These are phyloP conservation scores for Papilio dardanus DNA, from an alignment of 1,140 invertebrate genomes.

Conservation along the genomic window DNA sequence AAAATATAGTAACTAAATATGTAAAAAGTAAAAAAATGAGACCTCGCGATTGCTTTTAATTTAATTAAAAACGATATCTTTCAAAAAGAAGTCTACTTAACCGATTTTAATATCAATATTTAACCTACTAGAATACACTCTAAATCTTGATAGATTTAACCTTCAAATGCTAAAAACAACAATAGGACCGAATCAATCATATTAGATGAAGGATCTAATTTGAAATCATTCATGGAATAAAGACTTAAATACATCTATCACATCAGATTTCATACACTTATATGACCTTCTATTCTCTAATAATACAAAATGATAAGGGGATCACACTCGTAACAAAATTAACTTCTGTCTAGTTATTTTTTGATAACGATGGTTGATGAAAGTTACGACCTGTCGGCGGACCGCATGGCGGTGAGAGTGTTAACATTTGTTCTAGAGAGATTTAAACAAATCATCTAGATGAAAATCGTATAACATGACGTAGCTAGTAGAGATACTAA, in stretches of 20 bases:
- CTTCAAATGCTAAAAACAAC: constrained; percentile 21
- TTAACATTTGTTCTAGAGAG: too few species aligned
- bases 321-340: too few species aligned
- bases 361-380: too few species aligned
- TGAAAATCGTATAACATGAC: neutral
- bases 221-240: neutral
- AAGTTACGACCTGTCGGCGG: too few species aligned
- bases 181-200: constrained; percentile 6
- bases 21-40: too few species aligned
- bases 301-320: neutral
- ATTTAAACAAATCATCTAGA: too few species aligned
- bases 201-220: neutral
- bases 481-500: neutral
- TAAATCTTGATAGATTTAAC: neutral
- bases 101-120: neutral
- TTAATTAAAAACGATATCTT: too few species aligned
- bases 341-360: too few species aligned
- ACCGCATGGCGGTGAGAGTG: too few species aligned
- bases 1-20: too few species aligned
- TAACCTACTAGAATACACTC: neutral
- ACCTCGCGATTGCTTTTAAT: too few species aligned
- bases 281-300: neutral
- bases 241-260: constrained; percentile 10
- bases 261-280: neutral
- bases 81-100: neutral